Evolutionary conservation across 2,113 vertebrate genomes (phyloP).

Genomic region (Eleginops maclovinus): DNA sequence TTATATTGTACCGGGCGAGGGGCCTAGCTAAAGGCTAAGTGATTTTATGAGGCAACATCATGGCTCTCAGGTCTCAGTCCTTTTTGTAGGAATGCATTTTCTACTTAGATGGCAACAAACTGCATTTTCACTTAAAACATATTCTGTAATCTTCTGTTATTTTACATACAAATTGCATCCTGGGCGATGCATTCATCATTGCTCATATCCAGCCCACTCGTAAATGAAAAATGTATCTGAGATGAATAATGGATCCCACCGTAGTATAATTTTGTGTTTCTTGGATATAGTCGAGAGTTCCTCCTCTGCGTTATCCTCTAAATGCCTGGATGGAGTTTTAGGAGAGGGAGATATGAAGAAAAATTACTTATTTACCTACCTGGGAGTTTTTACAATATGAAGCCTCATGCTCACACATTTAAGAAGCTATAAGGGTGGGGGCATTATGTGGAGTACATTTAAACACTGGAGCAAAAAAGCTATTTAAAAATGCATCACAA

Average conservation of each 20-base stretch:
- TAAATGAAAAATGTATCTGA: slow-evolving; percentile 88
- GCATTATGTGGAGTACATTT: no score
- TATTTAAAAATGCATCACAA: no score
- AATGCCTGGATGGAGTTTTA: slow-evolving; percentile 68
- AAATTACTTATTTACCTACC: slow-evolving; percentile 74
- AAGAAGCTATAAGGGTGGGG: no score
- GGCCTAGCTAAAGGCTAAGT: slow-evolving; percentile 79
- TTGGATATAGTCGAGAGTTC: slow-evolving; percentile 78
- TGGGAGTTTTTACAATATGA: slow-evolving; percentile 51
- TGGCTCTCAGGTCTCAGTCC: slow-evolving; percentile 71
- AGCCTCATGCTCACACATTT: slow-evolving; percentile 7
- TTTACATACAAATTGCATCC: slow-evolving; percentile 90
- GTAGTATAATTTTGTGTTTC: slow-evolving; percentile 83
- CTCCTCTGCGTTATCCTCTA: slow-evolving; percentile 67
- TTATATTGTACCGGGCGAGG: slow-evolving; percentile 71
- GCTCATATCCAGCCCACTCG: slow-evolving; percentile 83
- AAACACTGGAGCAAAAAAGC: no score
- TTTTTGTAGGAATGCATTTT: slow-evolving; percentile 78
- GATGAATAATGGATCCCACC: slow-evolving; percentile 87
- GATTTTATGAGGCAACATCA: slow-evolving; percentile 81
- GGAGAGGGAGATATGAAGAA: slow-evolving; percentile 71
- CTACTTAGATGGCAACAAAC: slow-evolving; percentile 82
- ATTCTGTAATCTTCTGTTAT: slow-evolving; percentile 88
- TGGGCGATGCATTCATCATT: slow-evolving; percentile 85
- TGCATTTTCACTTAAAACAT: slow-evolving; percentile 87